phyloP scores from a whole-genome alignment of 2,888 invertebrate species.

The Mellilla xanthometata region DNA sequence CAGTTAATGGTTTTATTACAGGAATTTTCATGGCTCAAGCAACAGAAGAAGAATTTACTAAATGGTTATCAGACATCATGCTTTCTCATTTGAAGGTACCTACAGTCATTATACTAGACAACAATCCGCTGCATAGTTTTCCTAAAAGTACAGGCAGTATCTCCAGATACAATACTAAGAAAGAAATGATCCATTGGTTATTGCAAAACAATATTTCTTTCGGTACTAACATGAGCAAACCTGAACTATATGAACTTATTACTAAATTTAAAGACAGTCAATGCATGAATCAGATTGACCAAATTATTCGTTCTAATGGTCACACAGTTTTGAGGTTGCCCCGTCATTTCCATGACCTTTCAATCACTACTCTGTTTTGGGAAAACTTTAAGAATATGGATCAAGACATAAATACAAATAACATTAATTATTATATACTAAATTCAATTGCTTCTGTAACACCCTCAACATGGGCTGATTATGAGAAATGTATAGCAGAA shows the following conservation, averaged over 20 bases:
- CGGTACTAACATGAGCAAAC: constrained; percentile 42
- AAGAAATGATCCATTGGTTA: constrained; percentile 50
- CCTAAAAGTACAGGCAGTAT: constrained; percentile 29
- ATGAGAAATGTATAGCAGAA: constrained; percentile 27
- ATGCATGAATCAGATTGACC: constrained; percentile 39
- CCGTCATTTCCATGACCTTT: constrained; percentile 41
- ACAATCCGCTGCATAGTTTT: constrained; percentile 39
- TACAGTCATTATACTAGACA: constrained; percentile 50
- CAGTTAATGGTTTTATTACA: constrained; percentile 36
- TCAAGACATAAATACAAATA: not conserved
- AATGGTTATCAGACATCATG: constrained; percentile 52
- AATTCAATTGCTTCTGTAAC: constrained; percentile 13
- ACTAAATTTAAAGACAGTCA: constrained; percentile 31
- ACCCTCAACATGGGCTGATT: constrained; percentile 10
- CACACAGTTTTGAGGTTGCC: constrained; percentile 52
- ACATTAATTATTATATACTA: not conserved
- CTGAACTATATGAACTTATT: constrained; percentile 50
- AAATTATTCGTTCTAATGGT: constrained; percentile 46
- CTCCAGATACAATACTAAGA: constrained; percentile 48
- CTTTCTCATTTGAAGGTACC: constrained; percentile 34
- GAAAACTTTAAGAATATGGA: constrained; percentile 24
- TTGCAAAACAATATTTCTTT: constrained; percentile 48
- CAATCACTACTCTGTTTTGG: constrained; percentile 50
- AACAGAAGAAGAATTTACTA: constrained; percentile 40
- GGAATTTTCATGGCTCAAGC: constrained; percentile 43